A percentile compares a stretch with the other conserved stretches of the same genome.
Evolutionary conservation across 2,797 vertebrate species (phyloP).

Genomic region (Catharus ustulatus): DNA sequence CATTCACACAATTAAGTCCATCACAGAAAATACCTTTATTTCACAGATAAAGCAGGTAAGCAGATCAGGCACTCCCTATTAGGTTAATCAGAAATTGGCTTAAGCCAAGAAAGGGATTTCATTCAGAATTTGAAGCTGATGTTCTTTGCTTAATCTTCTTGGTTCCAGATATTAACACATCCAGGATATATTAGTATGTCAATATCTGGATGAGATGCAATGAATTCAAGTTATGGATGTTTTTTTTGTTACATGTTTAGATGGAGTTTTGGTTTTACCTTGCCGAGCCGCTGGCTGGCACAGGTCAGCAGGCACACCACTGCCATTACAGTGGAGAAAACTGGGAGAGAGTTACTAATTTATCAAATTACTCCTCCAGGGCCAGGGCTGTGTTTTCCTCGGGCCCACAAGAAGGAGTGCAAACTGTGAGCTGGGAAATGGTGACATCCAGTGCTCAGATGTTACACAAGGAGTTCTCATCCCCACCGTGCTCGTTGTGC

Average conservation of each 20-base stretch:
- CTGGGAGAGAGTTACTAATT: background rate
- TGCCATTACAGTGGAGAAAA: background rate
- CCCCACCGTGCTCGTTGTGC: accelerated
- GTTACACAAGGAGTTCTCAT: background rate
- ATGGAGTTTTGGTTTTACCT: background rate
- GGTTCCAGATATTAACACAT: conserved; percentile 8
- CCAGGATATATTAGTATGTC: background rate
- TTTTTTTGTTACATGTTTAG: background rate
- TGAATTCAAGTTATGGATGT: background rate
- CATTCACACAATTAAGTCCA: background rate
- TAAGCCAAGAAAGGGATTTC: conserved; percentile 3
- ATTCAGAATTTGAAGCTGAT: background rate
- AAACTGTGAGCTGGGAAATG: background rate
- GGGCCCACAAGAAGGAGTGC: background rate
- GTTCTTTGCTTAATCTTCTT: background rate
- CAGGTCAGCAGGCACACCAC: background rate
- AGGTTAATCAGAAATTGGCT: conserved; percentile 2
- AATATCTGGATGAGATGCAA: background rate
- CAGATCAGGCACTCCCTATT: background rate
- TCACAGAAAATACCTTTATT: background rate
- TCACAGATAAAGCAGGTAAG: background rate
- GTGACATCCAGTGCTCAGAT: conserved; percentile 38
- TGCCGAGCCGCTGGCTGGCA: background rate
- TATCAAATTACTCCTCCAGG: background rate
- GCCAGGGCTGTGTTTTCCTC: background rate